These are phyloP conservation scores for Enteromius fasciolatus DNA, from an alignment of 2,797 vertebrate species.

Conservation along the genomic window DNA sequence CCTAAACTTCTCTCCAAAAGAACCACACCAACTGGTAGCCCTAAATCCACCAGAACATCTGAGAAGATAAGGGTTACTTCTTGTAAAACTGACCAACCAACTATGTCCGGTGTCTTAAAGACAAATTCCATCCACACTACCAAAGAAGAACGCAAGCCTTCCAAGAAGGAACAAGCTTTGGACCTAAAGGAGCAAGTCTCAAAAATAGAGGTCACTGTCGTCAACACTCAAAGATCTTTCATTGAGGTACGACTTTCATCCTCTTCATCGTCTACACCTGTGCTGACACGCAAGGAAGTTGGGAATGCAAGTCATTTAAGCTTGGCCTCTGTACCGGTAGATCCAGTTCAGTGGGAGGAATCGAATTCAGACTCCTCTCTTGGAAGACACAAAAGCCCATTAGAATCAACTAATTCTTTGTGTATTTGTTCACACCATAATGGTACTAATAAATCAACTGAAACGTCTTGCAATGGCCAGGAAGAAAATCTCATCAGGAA, in stretches of 20 bases:
- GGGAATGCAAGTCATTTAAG: constrained; percentile 46
- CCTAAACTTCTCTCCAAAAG: constrained; percentile 74
- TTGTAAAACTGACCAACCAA: constrained; percentile 51
- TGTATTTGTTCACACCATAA: constrained; percentile 42
- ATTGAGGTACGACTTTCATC: constrained; percentile 82
- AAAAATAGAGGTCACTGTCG: constrained; percentile 59
- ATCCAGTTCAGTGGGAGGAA: constrained; percentile 41
- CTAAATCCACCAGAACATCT: constrained; percentile 61
- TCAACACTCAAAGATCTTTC: constrained; percentile 77
- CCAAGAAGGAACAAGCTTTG: constrained; percentile 43
- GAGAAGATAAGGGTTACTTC: constrained; percentile 53
- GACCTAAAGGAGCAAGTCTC: constrained; percentile 55
- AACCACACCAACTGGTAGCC: constrained; percentile 56
- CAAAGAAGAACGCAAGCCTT: constrained; percentile 31
- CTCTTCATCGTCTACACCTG: constrained; percentile 65
- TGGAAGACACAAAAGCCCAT: constrained; percentile 20
- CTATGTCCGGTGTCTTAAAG: constrained; percentile 32
- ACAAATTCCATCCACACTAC: constrained; percentile 39
- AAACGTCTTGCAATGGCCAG: constrained; percentile 34
- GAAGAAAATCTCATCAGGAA: constrained; percentile 44
- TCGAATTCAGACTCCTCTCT: constrained; percentile 21
- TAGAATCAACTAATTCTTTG: constrained; percentile 38
- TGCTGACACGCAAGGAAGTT: constrained; percentile 55
- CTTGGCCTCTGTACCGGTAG: constrained; percentile 19
- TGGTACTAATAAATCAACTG: constrained; percentile 35